Conservation (phyloP, 2,797 vertebrate species). For the Rhodeus uyekii region DNA sequence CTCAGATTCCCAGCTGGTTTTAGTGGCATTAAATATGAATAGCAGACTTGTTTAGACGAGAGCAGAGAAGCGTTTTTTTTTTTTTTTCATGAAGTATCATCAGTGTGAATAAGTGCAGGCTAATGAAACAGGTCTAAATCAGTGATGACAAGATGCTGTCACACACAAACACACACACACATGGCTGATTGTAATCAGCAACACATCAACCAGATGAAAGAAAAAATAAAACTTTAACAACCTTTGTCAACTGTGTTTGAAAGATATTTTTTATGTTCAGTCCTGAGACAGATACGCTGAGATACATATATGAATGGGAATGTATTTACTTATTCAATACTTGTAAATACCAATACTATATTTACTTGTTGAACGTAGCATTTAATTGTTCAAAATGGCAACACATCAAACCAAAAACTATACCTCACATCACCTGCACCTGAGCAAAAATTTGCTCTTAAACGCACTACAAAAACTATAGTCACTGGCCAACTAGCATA, state of each 20-base stretch:
- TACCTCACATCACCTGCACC: not conserved
- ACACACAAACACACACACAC: not conserved
- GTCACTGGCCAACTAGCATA: not conserved
- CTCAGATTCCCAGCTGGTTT: slow-evolving; percentile 57
- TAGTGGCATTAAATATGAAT: slow-evolving; percentile 58
- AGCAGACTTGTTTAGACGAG: slow-evolving; percentile 54
- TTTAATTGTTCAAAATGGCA: not conserved
- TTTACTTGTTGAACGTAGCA: not conserved
- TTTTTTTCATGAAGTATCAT: slow-evolving; percentile 45
- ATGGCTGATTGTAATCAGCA: slow-evolving; percentile 19
- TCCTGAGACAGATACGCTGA: not conserved
- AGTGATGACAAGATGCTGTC: slow-evolving; percentile 19
- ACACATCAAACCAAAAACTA: not conserved
- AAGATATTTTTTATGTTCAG: not conserved
- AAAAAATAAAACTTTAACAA: not conserved
- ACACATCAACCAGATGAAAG: not conserved
- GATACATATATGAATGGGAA: not conserved
- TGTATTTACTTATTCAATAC: not conserved
- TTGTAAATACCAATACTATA: no score
- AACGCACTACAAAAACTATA: not conserved
- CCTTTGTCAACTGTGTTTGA: not conserved
- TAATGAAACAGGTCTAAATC: slow-evolving; percentile 49
- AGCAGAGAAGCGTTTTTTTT: slow-evolving; percentile 36
- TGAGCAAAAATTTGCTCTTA: not conserved
- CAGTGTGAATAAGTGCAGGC: slow-evolving; percentile 35